Evolutionary conservation across 2,888 invertebrate genomes (phyloP).

Genomic region (Microctonus hyperodae): DNA sequence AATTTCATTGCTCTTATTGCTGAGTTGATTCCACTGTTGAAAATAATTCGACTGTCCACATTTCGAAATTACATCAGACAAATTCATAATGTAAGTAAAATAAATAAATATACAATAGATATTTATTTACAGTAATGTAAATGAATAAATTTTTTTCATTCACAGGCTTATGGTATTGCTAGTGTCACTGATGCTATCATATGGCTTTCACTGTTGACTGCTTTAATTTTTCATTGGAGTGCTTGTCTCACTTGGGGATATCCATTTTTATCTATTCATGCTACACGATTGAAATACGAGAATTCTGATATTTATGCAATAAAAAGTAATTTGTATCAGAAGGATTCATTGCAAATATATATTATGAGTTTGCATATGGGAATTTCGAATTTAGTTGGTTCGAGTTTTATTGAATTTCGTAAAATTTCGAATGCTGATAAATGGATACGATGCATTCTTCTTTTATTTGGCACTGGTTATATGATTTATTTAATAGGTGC

Average conservation of each 20-base stretch:
- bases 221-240: constrained; percentile 53
- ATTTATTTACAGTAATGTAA: constrained; percentile 5
- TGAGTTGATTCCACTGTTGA: constrained; percentile 50
- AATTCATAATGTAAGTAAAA: constrained; percentile 42
- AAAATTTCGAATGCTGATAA: constrained; percentile 45
- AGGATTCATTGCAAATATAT: constrained; percentile 43
- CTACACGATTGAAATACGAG: constrained; percentile 40
- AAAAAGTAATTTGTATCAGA: constrained; percentile 36
- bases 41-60: constrained; percentile 47
- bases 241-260: constrained; percentile 49
- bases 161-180: constrained; percentile 44
- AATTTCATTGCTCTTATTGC: constrained; percentile 44
- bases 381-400: constrained; percentile 51
- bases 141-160: constrained; percentile 10
- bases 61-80: constrained; percentile 46
- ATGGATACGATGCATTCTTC: constrained; percentile 44
- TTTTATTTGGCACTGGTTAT: constrained; percentile 49
- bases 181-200: constrained; percentile 41
- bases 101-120: neutral
- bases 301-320: constrained; percentile 42
- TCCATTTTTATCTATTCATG: constrained; percentile 48
- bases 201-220: constrained; percentile 48
- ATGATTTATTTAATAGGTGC: constrained; percentile 52
- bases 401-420: constrained; percentile 45
- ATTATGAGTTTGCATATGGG: constrained; percentile 51